phyloP scores from a whole-genome alignment of 2,888 invertebrate species.

The Apomyelois bistriatella region DNA sequence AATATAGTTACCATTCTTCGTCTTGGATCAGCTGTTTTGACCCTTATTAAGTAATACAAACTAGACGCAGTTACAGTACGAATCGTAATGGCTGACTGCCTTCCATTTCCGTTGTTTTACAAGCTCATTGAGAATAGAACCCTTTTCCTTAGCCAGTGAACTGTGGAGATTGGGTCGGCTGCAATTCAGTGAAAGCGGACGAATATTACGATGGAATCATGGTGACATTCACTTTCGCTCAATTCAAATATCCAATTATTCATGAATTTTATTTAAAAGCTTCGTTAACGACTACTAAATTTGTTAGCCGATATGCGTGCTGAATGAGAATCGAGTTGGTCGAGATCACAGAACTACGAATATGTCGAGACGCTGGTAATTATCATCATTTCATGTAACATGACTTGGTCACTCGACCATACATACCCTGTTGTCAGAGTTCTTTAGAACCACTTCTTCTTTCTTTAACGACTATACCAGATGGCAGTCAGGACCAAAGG shows the following conservation, averaged over 20 bases:
- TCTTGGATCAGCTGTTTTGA: background rate
- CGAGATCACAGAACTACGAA: too few species aligned
- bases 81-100: background rate
- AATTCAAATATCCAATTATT: background rate
- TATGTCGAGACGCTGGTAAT: too few species aligned
- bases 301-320: too few species aligned
- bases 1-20: too few species aligned
- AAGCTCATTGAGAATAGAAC: background rate
- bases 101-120: conserved; percentile 2
- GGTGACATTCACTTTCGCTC: conserved; percentile 5
- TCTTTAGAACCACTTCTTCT: too few species aligned
- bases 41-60: background rate
- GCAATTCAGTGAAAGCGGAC: background rate
- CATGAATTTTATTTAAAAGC: background rate
- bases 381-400: too few species aligned
- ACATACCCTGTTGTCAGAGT: too few species aligned
- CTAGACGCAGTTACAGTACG: background rate
- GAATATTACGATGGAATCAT: background rate
- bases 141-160: background rate
- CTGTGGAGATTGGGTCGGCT: background rate
- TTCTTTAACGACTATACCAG: too few species aligned
- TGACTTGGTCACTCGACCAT: too few species aligned
- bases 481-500: too few species aligned
- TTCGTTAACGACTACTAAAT: background rate
- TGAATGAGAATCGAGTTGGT: too few species aligned